Base-by-base conservation (phyloP, 1,140 invertebrate genomes). In the Cyphomyrmex costatus region DNA sequence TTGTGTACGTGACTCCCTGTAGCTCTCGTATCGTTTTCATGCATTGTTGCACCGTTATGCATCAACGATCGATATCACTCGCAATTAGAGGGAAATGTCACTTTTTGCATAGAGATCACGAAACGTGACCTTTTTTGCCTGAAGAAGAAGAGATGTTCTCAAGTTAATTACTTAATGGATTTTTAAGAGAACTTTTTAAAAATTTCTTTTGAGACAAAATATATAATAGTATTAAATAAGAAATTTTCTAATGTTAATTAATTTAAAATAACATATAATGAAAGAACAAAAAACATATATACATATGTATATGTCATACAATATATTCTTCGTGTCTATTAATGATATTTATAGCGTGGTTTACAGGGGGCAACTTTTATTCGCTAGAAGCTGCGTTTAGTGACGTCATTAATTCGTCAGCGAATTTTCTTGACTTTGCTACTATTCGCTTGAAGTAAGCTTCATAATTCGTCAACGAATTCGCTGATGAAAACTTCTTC, bases 31-130 rank as follows among this genome's bases (percentile, higher is more conserved):
- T 83, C 79, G 19, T 83, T 83, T 83, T 60, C 79, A 74, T 60
- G 12, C 30, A 74, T 73, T 83, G 68, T 83, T 60, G 33, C 42
- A 60, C 8, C 63, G 46, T 24, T 21, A 10, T 58, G 51, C 68
- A 82, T 58, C 79, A 61, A 74, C 36, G 79, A 83, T 73, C 53
- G 53, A 83, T 83, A 83, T 46, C 2, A 60, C n/a, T 83, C 36
- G 19, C 36, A 83, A 83, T 60, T 61, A 83, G 24, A 58, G 5
- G 30, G 16, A 30, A 10, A 36, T 53, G 36, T 46, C 16, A 58
- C 33, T 83, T 82, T 73, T 83, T n/a, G 51, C 30, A 36, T 46
- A 73, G 36, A 14, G 7, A 46, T 82, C 36, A n/a, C 24, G 24
- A 46, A 58, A 30, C 42, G 27, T 2, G n/a, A 56, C 12, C 2